phyloP scores from a whole-genome alignment of 1,140 invertebrate species.

The Latrodectus geometricus region DNA sequence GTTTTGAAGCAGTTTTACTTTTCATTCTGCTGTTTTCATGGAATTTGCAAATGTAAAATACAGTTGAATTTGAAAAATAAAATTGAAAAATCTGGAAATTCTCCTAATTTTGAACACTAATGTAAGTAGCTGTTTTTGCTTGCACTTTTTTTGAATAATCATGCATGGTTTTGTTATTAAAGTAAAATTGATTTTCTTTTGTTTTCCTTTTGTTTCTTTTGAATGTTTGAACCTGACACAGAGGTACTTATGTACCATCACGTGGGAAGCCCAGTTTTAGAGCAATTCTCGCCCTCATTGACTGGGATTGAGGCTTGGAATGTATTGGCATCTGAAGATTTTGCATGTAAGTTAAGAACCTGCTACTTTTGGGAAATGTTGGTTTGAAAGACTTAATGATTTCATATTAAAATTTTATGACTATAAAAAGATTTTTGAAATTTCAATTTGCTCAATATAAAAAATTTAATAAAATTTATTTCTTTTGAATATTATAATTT shows the following conservation, averaged over 20 bases:
- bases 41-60: too few relatives aligned
- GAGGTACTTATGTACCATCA: constrained; percentile 54
- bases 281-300: constrained; percentile 16
- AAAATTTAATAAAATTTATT: too few relatives aligned
- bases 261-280: constrained; percentile 42
- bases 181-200: constrained; percentile 24
- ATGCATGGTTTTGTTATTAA: constrained; percentile 34
- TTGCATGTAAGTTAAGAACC: constrained; percentile 42
- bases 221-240: constrained; percentile 51
- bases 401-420: too few relatives aligned
- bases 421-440: too few relatives aligned
- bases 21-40: too few relatives aligned
- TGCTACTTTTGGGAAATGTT: not conserved
- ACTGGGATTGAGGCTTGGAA: constrained; percentile 46
- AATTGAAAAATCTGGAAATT: too few relatives aligned
- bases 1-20: too few relatives aligned
- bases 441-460: too few relatives aligned
- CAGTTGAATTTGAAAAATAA: too few relatives aligned
- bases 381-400: too few relatives aligned
- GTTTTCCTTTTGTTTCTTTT: constrained; percentile 29
- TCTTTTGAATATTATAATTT: too few relatives aligned
- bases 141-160: not conserved
- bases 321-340: constrained; percentile 36
- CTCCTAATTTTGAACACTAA: too few relatives aligned
- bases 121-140: not conserved